Percentiles rank a stretch among this genome's conserved stretches.
Conservation (phyloP, 2,113 vertebrate genomes). For the Hyperoodon ampullatus region DNA sequence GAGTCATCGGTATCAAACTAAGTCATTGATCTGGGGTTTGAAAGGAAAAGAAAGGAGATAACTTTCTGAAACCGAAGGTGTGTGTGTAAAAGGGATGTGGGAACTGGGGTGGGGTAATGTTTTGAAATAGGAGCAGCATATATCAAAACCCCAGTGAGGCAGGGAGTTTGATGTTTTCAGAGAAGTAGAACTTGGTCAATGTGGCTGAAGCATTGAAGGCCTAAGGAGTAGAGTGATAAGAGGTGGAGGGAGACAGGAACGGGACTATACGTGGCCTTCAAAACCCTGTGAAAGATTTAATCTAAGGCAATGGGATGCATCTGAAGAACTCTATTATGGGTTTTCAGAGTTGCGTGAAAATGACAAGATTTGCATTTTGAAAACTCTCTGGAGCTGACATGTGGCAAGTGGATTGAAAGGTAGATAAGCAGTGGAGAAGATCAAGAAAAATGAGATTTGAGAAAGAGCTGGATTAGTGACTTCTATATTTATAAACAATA, state of each 20-base stretch:
- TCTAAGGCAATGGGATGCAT: background rate
- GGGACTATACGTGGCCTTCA: background rate
- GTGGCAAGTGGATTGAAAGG: background rate
- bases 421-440: background rate
- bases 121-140: background rate
- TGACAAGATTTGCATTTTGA: background rate
- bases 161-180: background rate
- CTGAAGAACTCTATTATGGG: background rate
- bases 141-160: background rate
- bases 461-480: background rate
- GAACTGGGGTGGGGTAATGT: background rate
- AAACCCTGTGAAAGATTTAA: background rate
- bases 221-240: background rate
- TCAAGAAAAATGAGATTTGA: background rate
- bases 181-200: background rate
- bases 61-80: background rate
- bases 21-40: background rate
- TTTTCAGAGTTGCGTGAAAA: background rate
- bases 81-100: background rate
- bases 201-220: background rate
- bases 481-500: background rate
- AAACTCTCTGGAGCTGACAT: background rate
- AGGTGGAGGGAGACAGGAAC: fast-evolving
- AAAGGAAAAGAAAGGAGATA: background rate
- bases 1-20: background rate